A percentile compares a stretch with the other conserved stretches of the same genome.
These are phyloP conservation scores for Percopsis transmontana DNA, from an alignment of 2,113 vertebrate species.

Conservation along the genomic window DNA sequence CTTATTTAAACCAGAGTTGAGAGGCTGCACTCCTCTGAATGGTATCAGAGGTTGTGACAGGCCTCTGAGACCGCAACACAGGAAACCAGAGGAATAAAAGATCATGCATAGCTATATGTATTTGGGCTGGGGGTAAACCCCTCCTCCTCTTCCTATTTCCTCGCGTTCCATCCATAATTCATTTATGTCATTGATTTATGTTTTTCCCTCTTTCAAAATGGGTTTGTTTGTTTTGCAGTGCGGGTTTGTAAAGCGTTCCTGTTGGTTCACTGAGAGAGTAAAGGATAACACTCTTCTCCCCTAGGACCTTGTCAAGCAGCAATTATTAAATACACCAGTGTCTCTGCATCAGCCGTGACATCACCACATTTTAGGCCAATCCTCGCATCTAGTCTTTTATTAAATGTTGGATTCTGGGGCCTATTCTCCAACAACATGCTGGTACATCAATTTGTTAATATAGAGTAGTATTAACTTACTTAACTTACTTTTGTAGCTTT, in stretches of 20 bases:
- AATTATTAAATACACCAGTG: constrained; percentile 46
- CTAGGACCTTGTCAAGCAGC: constrained; percentile 49
- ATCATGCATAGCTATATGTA: constrained; percentile 26
- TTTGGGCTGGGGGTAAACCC: constrained; percentile 19
- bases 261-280: constrained; percentile 34
- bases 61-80: constrained; percentile 14
- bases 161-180: constrained; percentile 58
- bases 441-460: no score
- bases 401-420: constrained; percentile 4
- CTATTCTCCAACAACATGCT: no score
- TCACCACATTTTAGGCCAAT: constrained; percentile 13
- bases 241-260: constrained; percentile 52
- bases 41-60: constrained; percentile 47
- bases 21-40: constrained; percentile 12
- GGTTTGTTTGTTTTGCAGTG: constrained; percentile 27
- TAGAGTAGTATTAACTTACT: no score
- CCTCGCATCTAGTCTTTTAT: constrained; percentile 5
- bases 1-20: no score
- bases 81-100: constrained; percentile 35
- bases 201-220: constrained; percentile 59
- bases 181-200: constrained; percentile 64
- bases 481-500: no score
- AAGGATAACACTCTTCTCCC: constrained; percentile 51
- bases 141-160: neutral
- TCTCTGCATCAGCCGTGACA: constrained; percentile 25